Base-by-base conservation (phyloP, 2,888 invertebrate genomes). In the Cephus nigrinus region DNA sequence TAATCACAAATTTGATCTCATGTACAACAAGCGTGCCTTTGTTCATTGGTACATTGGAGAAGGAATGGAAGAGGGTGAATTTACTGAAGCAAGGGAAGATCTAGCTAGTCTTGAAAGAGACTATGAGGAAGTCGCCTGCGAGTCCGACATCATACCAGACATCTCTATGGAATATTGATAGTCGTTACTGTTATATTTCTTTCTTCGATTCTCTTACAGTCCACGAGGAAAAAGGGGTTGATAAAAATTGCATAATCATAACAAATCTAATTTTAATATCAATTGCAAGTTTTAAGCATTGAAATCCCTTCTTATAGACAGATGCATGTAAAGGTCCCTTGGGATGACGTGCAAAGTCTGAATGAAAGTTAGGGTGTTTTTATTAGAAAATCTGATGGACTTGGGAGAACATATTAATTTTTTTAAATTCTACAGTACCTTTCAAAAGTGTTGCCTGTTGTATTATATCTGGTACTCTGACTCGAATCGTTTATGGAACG, bases 11-110 rank as follows among this genome's bases (percentile, higher is more conserved):
- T 98, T 98, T 91, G 98, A 98, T 92, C 92, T 98, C 87, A 98
- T 98, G 98, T 98, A 97, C 92, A 97, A 98, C 69, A 98, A 98
- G 92, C 94, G 98, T 81, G 98, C 98, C 4, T 98, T 98, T 91
- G 98, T 98, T 31, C 98, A 98, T 92, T 98, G 98, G 98, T 96
- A 96, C 90, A 96, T 96, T 0, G 95, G 96, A 11, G 97, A 97
- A 90, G 97, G 97, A 82, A 97, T 97, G 95, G 96, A 96, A 89
- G 96, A 96, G 91, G 96, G 96, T 73, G 96, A 98, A 91, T 97
- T 97, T 92, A 94, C 96, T 0, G 97, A 97, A 87, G 97, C 97
- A 0, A 94, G 97, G 9, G 97, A 97, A 90, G 97, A 97, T 92
- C 93, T 97, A 82, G 96, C 95, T 0, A 96, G 96, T 0, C 93